Evolutionary conservation across 2,797 vertebrate species (phyloP).

Genomic region (Microhierax caerulescens): DNA sequence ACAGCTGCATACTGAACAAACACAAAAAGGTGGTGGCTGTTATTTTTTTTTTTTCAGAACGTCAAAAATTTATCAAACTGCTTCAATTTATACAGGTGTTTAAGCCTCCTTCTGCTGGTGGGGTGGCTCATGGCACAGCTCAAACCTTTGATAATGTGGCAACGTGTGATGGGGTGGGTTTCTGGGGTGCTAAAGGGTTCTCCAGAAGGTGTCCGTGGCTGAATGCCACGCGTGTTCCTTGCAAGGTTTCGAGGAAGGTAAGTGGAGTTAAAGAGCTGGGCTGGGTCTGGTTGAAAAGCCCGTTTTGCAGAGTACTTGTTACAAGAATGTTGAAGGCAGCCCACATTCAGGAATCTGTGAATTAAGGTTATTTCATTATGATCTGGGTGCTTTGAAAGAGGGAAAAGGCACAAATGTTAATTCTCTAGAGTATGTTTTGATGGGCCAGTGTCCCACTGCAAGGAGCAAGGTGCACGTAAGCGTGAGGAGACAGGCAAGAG

Average conservation of each 20-base stretch:
- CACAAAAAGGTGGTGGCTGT: neutral
- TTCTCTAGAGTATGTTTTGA: neutral
- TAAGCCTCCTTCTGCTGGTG: neutral
- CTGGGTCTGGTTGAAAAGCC: neutral
- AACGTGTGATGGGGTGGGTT: too few species aligned
- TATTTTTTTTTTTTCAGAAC: too few species aligned
- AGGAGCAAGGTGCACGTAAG: neutral
- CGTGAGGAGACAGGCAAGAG: neutral
- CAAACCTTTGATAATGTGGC: rapidly evolving
- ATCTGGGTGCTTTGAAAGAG: neutral
- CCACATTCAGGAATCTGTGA: neutral
- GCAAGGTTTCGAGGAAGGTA: neutral
- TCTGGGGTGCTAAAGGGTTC: neutral
- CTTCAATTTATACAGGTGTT: neutral
- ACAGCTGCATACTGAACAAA: neutral
- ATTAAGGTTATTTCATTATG: neutral
- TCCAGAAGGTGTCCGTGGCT: rapidly evolving
- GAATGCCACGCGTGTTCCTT: neutral
- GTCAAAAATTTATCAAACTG: neutral
- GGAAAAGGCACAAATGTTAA: neutral
- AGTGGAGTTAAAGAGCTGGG: neutral
- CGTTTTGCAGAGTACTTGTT: neutral
- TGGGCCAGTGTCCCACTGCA: neutral
- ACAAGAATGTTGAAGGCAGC: neutral
- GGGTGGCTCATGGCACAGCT: neutral